phyloP scores from a whole-genome alignment of 2,888 invertebrate genomes.

The Eulithis prunata region DNA sequence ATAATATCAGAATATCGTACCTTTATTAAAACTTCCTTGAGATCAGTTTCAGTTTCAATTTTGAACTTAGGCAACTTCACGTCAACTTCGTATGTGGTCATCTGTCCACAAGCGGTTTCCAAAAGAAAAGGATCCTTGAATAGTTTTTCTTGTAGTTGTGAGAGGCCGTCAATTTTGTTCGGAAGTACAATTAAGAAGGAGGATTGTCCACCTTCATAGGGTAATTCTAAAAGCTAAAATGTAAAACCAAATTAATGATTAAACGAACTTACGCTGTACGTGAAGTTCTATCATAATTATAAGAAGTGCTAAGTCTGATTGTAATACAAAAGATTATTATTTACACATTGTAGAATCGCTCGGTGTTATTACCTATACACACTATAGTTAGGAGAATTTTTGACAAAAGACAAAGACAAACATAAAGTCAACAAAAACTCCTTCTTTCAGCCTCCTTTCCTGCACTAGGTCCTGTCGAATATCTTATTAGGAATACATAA shows the following conservation, averaged over 20 bases:
- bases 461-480: no score
- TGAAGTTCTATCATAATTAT: no score
- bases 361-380: no score
- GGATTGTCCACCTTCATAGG: slow-evolving; percentile 87
- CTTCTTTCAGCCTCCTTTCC: no score
- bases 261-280: no score
- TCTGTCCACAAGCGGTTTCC: slow-evolving; percentile 64
- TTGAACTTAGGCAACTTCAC: slow-evolving; percentile 91
- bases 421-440: no score
- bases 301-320: no score
- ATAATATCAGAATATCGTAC: slow-evolving; percentile 58
- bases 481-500: no score
- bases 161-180: slow-evolving; percentile 86
- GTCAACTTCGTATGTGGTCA: slow-evolving; percentile 80
- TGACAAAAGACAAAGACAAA: no score
- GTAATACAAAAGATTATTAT: no score
- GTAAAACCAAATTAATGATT: neutral
- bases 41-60: slow-evolving; percentile 88
- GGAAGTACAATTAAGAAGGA: slow-evolving; percentile 91
- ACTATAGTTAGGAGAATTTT: no score
- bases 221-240: slow-evolving; percentile 87
- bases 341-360: no score
- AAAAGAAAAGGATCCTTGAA: slow-evolving; percentile 67
- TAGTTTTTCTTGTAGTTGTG: slow-evolving; percentile 85
- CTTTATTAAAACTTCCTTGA: slow-evolving; percentile 84